Evolutionary conservation across 37 sponge, comb jelly and placozoan species (phyloP), one percentile per base, ranked within the genome.

Genomic region (Diacarnus erythraeanus): DNA sequence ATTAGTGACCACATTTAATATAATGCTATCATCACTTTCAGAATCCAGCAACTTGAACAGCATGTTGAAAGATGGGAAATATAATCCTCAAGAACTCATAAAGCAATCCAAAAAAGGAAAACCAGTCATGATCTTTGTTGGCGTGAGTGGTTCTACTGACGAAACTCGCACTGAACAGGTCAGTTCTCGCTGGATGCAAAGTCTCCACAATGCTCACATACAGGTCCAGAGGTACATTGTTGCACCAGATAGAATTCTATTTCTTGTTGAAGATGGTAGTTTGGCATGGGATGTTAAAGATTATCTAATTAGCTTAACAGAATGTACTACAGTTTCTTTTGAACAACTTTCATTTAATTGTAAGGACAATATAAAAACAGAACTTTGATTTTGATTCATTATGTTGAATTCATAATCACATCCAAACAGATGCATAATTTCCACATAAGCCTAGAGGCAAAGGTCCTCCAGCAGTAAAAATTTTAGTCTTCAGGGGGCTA

Each of bases 391-490:
- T 31, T 65, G 35, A 65, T 30, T 18, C 29, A 65, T 54, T 10
- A 54, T 54, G 56, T 54, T 10, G 4, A 26, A 60, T 6, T 29
- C 20, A 23, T 21, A 70, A 60, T 71, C 80, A 97, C 69, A 86
- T 85, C 98, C 98, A 97, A 27, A 97, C 57, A 23, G 89, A 84
- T 17, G 91, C 90, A 76, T 97, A 97, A 85, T 92, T 97, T 4
- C 98, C 98, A 85, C 70, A 79, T 35, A 97, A 84, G 31, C 95
- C 98, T 0, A 94, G 74, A 27, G 92, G 93, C 1, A 92, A 81
- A 31, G 98, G 98, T 0, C 98, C 98, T 0, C 98, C 98, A 38
- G 95, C 95, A 2, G 89, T 76, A 65, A 94, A 94, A 10, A 97
- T 64, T 68, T 89, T 87, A 22, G 88, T 78, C 51, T 86, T 81